Conservation (phyloP, 2,888 invertebrate species). For the Chloromyia formosa region DNA sequence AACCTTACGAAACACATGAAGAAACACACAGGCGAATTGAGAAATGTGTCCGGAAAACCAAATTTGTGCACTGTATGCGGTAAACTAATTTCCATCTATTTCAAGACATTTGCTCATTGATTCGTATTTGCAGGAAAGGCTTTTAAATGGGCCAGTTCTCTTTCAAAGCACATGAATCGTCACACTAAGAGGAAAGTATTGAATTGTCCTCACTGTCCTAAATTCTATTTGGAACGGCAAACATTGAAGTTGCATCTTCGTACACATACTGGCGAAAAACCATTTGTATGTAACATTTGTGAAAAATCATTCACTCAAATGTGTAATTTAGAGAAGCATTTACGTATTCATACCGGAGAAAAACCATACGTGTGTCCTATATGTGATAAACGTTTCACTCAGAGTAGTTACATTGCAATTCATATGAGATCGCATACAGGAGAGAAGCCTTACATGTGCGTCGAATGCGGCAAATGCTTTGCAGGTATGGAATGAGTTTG, state of each 20-base stretch:
- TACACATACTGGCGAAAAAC: slow-evolving; percentile 51
- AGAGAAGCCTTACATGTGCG: slow-evolving; percentile 47
- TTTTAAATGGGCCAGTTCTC: slow-evolving; percentile 66
- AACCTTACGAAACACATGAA: slow-evolving; percentile 66
- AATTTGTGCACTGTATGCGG: slow-evolving; percentile 65
- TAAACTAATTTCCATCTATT: slow-evolving; percentile 30
- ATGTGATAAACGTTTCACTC: slow-evolving; percentile 48
- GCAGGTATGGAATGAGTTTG: slow-evolving; percentile 46
- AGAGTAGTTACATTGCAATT: slow-evolving; percentile 48
- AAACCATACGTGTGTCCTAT: slow-evolving; percentile 49
- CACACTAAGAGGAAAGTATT: slow-evolving; percentile 66
- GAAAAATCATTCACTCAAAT: slow-evolving; percentile 49
- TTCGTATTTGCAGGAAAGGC: slow-evolving; percentile 60
- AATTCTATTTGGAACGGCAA: slow-evolving; percentile 65
- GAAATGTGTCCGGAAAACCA: slow-evolving; percentile 64
- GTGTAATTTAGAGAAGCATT: slow-evolving; percentile 51
- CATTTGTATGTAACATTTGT: slow-evolving; percentile 49
- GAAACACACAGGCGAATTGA: slow-evolving; percentile 65
- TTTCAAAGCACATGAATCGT: slow-evolving; percentile 67
- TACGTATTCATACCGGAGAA: slow-evolving; percentile 49
- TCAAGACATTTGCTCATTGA: no score
- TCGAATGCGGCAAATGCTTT: slow-evolving; percentile 52
- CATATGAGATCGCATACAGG: slow-evolving; percentile 49
- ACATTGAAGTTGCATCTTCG: slow-evolving; percentile 52
- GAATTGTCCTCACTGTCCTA: slow-evolving; percentile 64